Percentiles rank a stretch among this genome's conserved stretches.
phyloP scores from a whole-genome alignment of 1,140 invertebrate species.

The Aphelenchoides besseyi region DNA sequence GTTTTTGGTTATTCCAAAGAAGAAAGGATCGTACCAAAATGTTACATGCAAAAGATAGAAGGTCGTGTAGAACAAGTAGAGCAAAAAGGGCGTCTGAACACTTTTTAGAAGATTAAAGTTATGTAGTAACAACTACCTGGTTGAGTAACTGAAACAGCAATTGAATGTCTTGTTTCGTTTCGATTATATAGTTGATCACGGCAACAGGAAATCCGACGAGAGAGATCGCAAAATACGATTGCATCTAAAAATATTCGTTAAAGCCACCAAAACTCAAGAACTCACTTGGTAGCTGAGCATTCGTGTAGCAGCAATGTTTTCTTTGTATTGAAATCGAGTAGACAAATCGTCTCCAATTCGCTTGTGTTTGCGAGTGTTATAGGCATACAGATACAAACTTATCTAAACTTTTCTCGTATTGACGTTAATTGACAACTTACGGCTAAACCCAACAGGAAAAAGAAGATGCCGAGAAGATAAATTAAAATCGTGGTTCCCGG shows the following conservation, averaged over 20 bases:
- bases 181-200: background rate
- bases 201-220: background rate
- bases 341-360: slow-evolving; percentile 4
- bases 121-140: background rate
- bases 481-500: background rate
- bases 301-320: slow-evolving; percentile 8
- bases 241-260: background rate
- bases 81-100: background rate
- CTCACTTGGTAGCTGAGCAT: background rate
- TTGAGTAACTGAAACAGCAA: background rate
- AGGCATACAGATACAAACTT: background rate
- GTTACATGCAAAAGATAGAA: slow-evolving; percentile 13
- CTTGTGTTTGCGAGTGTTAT: slow-evolving; percentile 4
- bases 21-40: slow-evolving; percentile 14
- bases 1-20: background rate
- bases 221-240: background rate
- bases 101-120: background rate
- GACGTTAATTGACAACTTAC: background rate
- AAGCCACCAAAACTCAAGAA: background rate
- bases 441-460: background rate
- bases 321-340: slow-evolving; percentile 11
- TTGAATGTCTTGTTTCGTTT: background rate
- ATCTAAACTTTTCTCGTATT: background rate
- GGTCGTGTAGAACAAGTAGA: slow-evolving; percentile 6
- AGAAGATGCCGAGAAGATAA: background rate